Evolutionary conservation across 2,797 vertebrate genomes (phyloP), one percentile per base, ranked within the genome.

Genomic region (Myioborus melanocephalus): DNA sequence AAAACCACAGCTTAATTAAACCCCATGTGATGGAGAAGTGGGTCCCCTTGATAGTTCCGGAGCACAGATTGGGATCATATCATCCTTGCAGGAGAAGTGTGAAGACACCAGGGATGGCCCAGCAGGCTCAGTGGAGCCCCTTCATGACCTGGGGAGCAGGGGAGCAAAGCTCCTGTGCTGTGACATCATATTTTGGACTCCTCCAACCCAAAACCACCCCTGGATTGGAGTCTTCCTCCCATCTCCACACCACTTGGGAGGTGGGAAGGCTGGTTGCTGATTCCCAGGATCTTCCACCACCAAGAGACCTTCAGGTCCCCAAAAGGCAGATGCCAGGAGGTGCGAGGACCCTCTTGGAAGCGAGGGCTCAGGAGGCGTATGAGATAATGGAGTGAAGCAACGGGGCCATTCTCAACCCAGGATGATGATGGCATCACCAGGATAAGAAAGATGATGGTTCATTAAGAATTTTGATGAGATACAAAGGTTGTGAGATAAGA

Each of bases 281-380:
- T 35, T 71, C n/a, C 39, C 28, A 64, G 12, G 24, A 56, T 64
- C 64, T 24, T 70, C 72, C 28, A 79, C 6, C 46, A 70, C 26
- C 41, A 55, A 59, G 78, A 21, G 46, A 75, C 49, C 23, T 68
- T 60, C 15, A 39, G 18, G 32, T 53, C 30, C 34, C 37, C 8
- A 1, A 11, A 18, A 6, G 1, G 10, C 21, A 3, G 4, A 35
- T 23, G 44, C 39, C 66, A 56, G 35, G 32, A 80, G 23, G 14
- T 2, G 12, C 0, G 0, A 82, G 61, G 65, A 64, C 37, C 28
- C 14, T 64, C 49, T 18, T 22, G 27, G 41, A 57, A 0, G 0
- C 3, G 16, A 80, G 49, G 37, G 50, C 21, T 88, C 50, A 65
- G 47, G 20, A 63, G 44, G 26, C 39, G 22, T 20, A 1, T 12